These are phyloP conservation scores for Diplosoma virens DNA, from an alignment of 23 tunicate genomes.

Conservation along the genomic window DNA sequence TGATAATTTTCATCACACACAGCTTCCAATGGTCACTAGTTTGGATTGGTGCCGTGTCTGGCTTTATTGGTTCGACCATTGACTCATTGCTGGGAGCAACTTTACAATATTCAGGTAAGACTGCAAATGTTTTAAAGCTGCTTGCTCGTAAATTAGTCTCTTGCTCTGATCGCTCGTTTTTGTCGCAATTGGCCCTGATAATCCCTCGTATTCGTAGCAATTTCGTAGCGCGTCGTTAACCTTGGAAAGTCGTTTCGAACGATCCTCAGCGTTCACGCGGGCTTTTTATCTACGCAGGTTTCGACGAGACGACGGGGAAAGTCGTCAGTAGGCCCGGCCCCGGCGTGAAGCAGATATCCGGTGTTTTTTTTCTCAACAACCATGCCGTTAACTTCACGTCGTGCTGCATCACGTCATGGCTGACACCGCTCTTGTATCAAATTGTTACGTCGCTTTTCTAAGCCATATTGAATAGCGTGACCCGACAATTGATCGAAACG, in stretches of 20 bases:
- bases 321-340: constrained; percentile 64
- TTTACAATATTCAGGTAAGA: constrained; percentile 81
- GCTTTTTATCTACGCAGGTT: too few species aligned
- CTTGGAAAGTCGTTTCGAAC: too few species aligned
- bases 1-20: too few species aligned
- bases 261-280: too few species aligned
- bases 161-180: too few species aligned
- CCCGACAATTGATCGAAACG: too few species aligned
- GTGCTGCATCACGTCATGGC: constrained; percentile 44
- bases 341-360: constrained; percentile 59
- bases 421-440: constrained; percentile 29
- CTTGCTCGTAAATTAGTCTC: too few species aligned
- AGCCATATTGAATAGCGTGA: too few species aligned
- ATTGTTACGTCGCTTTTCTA: not conserved
- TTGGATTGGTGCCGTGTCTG: constrained; percentile 45
- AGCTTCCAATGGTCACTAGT: constrained; percentile 54
- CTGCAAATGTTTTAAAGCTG: too few species aligned
- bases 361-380: constrained; percentile 60
- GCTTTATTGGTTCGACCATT: constrained; percentile 64
- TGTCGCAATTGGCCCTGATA: too few species aligned
- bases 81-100: constrained; percentile 91
- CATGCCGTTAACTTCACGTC: constrained; percentile 76
- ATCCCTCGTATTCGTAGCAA: too few species aligned
- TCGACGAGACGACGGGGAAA: constrained; percentile 48
- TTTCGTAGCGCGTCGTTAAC: too few species aligned